phyloP scores from a whole-genome alignment of 1,140 invertebrate species.

The Drosophila cardini region DNA sequence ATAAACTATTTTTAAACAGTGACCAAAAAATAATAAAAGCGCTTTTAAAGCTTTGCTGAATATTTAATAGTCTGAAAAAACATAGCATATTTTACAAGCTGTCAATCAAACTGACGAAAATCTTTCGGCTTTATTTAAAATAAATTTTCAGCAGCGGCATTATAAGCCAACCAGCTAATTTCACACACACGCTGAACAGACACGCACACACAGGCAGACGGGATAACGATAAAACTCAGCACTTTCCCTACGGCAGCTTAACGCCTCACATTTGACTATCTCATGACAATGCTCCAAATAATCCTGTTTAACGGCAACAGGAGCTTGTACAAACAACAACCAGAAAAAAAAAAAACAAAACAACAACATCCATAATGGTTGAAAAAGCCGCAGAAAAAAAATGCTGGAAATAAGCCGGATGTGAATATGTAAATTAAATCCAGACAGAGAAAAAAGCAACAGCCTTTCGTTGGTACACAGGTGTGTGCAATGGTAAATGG shows the following conservation, averaged over 20 bases:
- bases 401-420: conserved; percentile 31
- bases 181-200: conserved; percentile 1
- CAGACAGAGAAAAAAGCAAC: conserved; percentile 36
- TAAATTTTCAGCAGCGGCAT: conserved; percentile 43
- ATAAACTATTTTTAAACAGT: no score
- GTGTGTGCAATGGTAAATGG: conserved; percentile 28
- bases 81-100: neutral
- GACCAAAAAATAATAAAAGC: no score
- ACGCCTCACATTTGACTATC: conserved; percentile 51
- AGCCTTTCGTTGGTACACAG: conserved; percentile 41
- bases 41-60: neutral
- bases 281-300: conserved; percentile 35
- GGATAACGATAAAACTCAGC: conserved; percentile 29
- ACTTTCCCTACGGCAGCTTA: conserved; percentile 57
- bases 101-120: conserved; percentile 56
- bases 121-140: conserved; percentile 53
- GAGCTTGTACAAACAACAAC: conserved; percentile 2
- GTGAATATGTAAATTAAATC: conserved; percentile 77
- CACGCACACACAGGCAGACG: neutral
- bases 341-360: conserved; percentile 17
- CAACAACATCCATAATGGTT: neutral
- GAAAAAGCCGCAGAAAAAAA: conserved; percentile 11
- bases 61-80: neutral
- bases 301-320: conserved; percentile 7
- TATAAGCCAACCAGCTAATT: conserved; percentile 41